A percentile compares a stretch with the other conserved stretches of the same genome.
Evolutionary conservation across 2,797 vertebrate species (phyloP).

Genomic region (Amblyraja radiata): DNA sequence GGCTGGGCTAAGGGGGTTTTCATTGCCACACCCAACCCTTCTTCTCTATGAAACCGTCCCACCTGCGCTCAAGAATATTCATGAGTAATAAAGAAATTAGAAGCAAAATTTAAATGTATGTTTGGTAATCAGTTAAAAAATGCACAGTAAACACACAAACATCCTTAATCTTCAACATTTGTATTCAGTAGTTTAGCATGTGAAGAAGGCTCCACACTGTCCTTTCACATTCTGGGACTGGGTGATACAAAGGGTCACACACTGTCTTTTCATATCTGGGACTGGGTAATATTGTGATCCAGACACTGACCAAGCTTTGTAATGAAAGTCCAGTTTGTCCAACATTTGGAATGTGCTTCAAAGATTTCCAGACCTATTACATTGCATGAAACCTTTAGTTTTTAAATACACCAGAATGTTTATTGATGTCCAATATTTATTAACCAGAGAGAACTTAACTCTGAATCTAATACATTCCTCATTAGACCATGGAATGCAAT

Average conservation of each 20-base stretch:
- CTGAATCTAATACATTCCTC: background rate
- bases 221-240: background rate
- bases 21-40: background rate
- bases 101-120: background rate
- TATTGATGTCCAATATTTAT: background rate
- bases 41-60: background rate
- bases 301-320: background rate
- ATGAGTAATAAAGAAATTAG: background rate
- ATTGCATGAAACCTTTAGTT: background rate
- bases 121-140: background rate
- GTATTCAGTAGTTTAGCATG: no score
- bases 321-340: no score
- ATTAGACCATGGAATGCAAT: background rate
- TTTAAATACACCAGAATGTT: background rate
- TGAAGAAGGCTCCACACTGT: background rate
- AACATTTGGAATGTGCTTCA: background rate
- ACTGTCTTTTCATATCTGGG: slow-evolving; percentile 7
- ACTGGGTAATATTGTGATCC: background rate
- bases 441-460: background rate
- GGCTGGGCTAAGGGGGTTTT: background rate
- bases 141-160: no score
- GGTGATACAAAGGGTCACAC: background rate
- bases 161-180: background rate
- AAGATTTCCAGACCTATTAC: background rate
- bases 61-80: slow-evolving; percentile 14